phyloP scores from a whole-genome alignment of 2,888 invertebrate species.

The Heteromurus nitidus region DNA sequence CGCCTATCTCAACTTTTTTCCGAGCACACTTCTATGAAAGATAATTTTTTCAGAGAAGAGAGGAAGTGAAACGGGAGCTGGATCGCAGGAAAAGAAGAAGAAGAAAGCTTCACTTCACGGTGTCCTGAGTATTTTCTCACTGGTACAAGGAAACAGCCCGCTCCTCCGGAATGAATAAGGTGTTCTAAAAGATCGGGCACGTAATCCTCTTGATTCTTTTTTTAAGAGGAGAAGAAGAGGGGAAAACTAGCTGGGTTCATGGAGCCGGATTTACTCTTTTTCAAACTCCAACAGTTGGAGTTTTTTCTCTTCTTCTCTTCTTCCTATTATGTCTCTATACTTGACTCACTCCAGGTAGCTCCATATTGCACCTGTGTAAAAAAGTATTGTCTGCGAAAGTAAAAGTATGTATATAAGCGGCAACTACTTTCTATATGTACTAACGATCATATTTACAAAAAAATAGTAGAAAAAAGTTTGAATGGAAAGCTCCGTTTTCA shows the following conservation, averaged over 20 bases:
- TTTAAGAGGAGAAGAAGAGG: not conserved
- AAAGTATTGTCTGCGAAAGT: no score
- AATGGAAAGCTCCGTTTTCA: no score
- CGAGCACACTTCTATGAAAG: not conserved
- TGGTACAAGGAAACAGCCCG: no score
- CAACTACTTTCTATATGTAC: no score
- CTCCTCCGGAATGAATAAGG: slow-evolving; percentile 23
- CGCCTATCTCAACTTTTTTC: not conserved
- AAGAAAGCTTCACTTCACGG: not conserved
- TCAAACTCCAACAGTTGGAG: not conserved
- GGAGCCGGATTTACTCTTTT: slow-evolving; percentile 24
- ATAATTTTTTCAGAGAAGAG: not conserved
- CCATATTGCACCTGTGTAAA: no score
- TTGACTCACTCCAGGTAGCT: no score
- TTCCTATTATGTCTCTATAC: not conserved
- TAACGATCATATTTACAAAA: no score
- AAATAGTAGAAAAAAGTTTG: no score
- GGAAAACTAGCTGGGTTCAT: slow-evolving; percentile 8
- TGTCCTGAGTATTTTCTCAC: not conserved
- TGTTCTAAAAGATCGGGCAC: slow-evolving; percentile 24
- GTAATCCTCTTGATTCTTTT: slow-evolving; percentile 27
- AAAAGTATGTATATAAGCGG: no score
- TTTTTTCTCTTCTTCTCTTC: not conserved
- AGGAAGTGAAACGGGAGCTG: slow-evolving; percentile 7
- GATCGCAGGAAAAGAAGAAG: not conserved